Base-by-base conservation (phyloP, 64 coral and sea anemone genomes). In the Dendronephthya gigantea region DNA sequence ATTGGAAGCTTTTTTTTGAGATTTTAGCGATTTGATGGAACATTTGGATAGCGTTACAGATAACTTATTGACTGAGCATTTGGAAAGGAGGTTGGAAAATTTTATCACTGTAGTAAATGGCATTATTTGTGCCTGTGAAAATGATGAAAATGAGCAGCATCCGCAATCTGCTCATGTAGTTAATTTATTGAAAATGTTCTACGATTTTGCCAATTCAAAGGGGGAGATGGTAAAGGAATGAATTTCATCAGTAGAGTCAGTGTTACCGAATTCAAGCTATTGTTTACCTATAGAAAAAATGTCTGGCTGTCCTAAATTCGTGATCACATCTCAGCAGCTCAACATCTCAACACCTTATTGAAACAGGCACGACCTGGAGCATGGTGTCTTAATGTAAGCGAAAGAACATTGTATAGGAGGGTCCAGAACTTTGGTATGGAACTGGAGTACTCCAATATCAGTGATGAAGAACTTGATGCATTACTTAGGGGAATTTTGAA, bases 381-480 rank as follows among this genome's bases (percentile, higher is more conserved):
- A 56, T 34, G 39, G 84, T 89, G 88, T 82, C 50, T 88, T 28
- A 88, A 88, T 65, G 49, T 88, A 9, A 88, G 75, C 39, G 87
- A 88, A 88, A 88, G 87, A 50, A 88, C 74, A 82, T 34, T 88
- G 29, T 88, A 88, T 41, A 47, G 87, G 48, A 59, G 40, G 29
- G 85, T 87, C 28, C 17, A 82, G 14, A 15, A 88, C 52, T 88
- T 88, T 81, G 40, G 51, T 34, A 82, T 88, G 39, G 50, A 83
- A 49, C 58, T 55, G 0, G 84, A 29, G 34, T 89, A 70, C 84
- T 84, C 88, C 15, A 82, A 83, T 27, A 58, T 89, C 15, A 65
- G 79, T 29, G 22, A 83, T 81, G 68, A 30, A 65, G 52, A 83
- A 66, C 76, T 89, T 23, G 87, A 89, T 59, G 49, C 48, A 43